A percentile compares a stretch with the other conserved stretches of the same genome.
phyloP scores from a whole-genome alignment of 2,797 vertebrate genomes.

The Remorina albescens region DNA sequence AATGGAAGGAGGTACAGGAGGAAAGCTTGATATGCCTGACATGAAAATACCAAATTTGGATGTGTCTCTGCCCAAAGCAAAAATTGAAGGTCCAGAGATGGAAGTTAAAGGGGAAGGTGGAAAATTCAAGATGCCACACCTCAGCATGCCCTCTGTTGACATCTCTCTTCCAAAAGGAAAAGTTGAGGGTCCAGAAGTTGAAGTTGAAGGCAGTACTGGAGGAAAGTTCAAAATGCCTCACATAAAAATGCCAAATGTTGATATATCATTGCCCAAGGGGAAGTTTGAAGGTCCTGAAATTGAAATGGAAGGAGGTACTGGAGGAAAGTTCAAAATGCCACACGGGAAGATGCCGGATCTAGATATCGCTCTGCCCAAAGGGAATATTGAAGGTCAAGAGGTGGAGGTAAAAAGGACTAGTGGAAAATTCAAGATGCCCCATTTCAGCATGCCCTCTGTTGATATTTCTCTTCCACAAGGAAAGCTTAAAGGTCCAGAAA shows the following conservation, averaged over 20 bases:
- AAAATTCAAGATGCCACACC: constrained; percentile 68
- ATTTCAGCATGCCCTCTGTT: too few relatives aligned
- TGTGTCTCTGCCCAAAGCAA: constrained; percentile 68
- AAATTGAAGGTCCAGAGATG: constrained; percentile 29
- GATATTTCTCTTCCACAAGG: constrained; percentile 75
- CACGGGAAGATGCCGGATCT: too few relatives aligned
- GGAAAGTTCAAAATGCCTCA: constrained; percentile 69
- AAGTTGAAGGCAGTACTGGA: constrained; percentile 33
- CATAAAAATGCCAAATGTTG: constrained; percentile 69
- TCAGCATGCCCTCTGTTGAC: too few relatives aligned
- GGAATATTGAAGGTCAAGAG: constrained; percentile 9
- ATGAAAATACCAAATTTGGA: too few relatives aligned
- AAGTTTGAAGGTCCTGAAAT: constrained; percentile 33
- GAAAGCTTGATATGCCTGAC: constrained; percentile 64
- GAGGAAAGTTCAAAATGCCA: constrained; percentile 51
- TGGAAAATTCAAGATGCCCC: constrained; percentile 28
- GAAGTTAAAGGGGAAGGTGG: constrained; percentile 32
- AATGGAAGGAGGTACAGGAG: constrained; percentile 2
- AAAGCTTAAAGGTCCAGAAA: constrained; percentile 48
- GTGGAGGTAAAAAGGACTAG: constrained; percentile 28
- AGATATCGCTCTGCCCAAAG: constrained; percentile 68
- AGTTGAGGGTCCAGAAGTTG: constrained; percentile 18
- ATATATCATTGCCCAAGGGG: constrained; percentile 57
- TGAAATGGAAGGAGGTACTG: constrained; percentile 20
- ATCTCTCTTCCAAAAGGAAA: constrained; percentile 69